Evolutionary conservation across 2,888 invertebrate species (phyloP).

Genomic region (Coenonympha arcania): DNA sequence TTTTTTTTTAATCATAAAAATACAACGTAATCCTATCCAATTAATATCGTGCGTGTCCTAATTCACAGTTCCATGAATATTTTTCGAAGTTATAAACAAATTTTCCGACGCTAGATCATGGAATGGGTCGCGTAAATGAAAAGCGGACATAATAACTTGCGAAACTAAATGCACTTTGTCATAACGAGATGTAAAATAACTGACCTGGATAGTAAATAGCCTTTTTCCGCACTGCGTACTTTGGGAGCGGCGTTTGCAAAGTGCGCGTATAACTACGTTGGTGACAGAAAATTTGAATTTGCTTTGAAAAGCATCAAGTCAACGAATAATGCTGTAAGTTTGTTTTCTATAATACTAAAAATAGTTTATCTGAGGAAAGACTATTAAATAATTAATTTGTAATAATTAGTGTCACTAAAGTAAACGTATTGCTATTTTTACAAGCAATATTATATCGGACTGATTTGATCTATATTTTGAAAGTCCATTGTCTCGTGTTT

Average conservation of each 20-base stretch:
- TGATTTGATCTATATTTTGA: too few species aligned
- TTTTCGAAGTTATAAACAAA: neutral
- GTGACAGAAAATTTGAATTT: conserved; percentile 65
- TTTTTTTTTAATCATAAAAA: too few species aligned
- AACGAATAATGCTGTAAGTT: neutral
- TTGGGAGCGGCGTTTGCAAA: conserved; percentile 76
- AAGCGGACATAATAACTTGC: conserved; percentile 8
- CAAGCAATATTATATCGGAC: too few species aligned
- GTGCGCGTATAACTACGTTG: conserved; percentile 76
- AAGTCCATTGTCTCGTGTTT: too few species aligned
- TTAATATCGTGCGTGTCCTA: neutral
- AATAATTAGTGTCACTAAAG: too few species aligned
- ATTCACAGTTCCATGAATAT: neutral
- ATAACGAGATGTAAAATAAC: conserved; percentile 8
- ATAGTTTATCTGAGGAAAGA: too few species aligned
- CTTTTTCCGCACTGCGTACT: conserved; percentile 72
- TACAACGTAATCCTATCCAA: too few species aligned
- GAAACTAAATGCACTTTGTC: conserved; percentile 2
- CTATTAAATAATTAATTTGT: too few species aligned
- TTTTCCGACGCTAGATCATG: neutral
- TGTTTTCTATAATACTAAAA: neutral
- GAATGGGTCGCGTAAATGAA: neutral
- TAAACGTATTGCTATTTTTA: too few species aligned
- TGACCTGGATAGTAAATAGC: conserved; percentile 76
- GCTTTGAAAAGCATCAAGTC: conserved; percentile 71